Conservation (phyloP, 2,113 vertebrate genomes). For the Noturus placidus region DNA sequence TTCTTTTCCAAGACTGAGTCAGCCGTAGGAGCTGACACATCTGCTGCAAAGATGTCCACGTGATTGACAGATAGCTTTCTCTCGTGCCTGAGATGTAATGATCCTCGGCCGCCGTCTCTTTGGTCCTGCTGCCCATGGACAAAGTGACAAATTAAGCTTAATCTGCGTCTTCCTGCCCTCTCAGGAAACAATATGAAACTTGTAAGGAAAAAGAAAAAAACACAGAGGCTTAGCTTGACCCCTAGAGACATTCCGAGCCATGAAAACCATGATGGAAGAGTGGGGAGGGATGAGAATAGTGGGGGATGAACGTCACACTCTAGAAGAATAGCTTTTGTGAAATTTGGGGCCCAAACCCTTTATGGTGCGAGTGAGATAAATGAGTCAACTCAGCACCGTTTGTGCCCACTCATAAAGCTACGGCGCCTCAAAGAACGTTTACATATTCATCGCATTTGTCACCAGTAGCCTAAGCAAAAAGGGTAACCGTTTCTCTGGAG, state of each 20-base stretch:
- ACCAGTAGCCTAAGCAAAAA: conserved; percentile 32
- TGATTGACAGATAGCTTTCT: conserved; percentile 53
- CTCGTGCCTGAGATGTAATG: conserved; percentile 39
- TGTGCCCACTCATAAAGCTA: conserved; percentile 10
- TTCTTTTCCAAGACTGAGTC: conserved; percentile 33
- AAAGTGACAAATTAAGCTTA: conserved; percentile 59
- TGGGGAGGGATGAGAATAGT: not conserved
- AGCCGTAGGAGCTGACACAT: conserved; percentile 43
- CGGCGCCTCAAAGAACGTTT: conserved; percentile 36
- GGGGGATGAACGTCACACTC: conserved; percentile 22
- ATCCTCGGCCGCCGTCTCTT: conserved; percentile 28
- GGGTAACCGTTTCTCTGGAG: conserved; percentile 23
- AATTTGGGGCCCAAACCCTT: conserved; percentile 24
- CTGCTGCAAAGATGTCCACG: conserved; percentile 56
- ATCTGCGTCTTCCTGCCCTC: conserved; percentile 60
- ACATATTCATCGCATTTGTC: conserved; percentile 41
- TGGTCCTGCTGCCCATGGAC: conserved; percentile 38
- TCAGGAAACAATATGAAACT: conserved; percentile 53
- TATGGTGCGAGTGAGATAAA: conserved; percentile 17
- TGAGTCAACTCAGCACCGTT: not conserved
- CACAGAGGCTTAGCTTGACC: conserved; percentile 31
- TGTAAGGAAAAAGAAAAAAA: conserved; percentile 19
- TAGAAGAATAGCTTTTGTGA: conserved; percentile 15
- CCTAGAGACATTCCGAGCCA: conserved; percentile 14
- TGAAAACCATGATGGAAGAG: conserved; percentile 19